These are phyloP conservation scores for Sturnus vulgaris DNA, from an alignment of 2,113 vertebrate species.

Conservation along the genomic window DNA sequence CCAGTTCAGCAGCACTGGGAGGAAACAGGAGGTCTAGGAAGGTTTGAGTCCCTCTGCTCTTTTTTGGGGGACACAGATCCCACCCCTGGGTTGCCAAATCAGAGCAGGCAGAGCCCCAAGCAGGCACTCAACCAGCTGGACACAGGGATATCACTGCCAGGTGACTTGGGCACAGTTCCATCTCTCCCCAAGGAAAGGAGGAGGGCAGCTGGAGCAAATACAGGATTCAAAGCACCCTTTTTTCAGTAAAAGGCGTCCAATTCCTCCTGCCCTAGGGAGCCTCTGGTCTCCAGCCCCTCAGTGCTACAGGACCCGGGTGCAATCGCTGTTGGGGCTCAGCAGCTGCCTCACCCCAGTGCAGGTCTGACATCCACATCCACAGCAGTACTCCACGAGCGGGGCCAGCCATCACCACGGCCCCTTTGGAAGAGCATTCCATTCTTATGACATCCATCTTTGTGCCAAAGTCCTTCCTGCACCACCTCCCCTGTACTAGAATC, in stretches of 20 bases:
- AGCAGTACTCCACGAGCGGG: not conserved
- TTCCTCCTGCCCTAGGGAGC: not conserved
- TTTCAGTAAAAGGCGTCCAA: not conserved
- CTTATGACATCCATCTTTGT: fast-evolving
- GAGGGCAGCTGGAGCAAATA: not conserved
- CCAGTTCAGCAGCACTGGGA: not conserved
- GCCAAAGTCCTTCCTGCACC: not conserved
- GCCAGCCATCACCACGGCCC: fast-evolving
- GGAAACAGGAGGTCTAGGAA: not conserved
- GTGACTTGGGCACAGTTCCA: not conserved
- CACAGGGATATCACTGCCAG: not conserved
- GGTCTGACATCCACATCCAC: not conserved
- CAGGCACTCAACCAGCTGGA: fast-evolving
- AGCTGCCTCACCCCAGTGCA: not conserved
- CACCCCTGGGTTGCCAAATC: fast-evolving
- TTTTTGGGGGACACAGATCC: not conserved
- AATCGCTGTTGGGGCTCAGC: not conserved
- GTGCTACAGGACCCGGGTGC: not conserved
- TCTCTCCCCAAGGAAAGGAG: not conserved
- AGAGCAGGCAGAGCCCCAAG: not conserved
- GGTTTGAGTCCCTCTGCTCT: too few species aligned
- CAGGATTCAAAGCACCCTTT: not conserved
- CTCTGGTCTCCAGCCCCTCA: not conserved
- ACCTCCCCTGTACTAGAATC: not conserved
- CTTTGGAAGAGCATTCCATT: not conserved